phyloP scores from a whole-genome alignment of 2,888 invertebrate genomes.

The Orthosia cruda region DNA sequence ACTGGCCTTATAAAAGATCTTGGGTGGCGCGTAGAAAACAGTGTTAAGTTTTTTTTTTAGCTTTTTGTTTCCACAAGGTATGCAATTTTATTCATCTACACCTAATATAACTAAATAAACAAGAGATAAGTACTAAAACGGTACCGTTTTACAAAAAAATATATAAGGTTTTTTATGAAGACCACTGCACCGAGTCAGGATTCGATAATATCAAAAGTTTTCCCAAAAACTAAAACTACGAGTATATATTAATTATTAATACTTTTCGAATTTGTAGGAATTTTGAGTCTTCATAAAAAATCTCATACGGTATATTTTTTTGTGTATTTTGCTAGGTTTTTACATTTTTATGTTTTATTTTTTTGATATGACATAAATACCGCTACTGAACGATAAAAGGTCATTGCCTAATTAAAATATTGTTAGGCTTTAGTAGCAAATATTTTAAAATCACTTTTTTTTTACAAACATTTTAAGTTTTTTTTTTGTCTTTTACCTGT shows the following conservation, averaged over 20 bases:
- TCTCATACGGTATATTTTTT: slow-evolving; percentile 75
- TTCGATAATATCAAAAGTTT: slow-evolving; percentile 63
- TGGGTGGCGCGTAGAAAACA: slow-evolving; percentile 50
- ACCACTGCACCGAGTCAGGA: slow-evolving; percentile 34
- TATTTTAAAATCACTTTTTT: slow-evolving; percentile 72
- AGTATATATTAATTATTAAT: slow-evolving; percentile 56
- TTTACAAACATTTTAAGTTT: slow-evolving; percentile 72
- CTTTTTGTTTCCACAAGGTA: slow-evolving; percentile 54
- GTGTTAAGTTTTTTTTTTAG: slow-evolving; percentile 43
- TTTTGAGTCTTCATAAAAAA: slow-evolving; percentile 76
- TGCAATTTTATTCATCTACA: slow-evolving; percentile 64
- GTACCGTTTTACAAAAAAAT: slow-evolving; percentile 69
- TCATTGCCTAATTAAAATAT: slow-evolving; percentile 62
- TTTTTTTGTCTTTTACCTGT: slow-evolving; percentile 84
- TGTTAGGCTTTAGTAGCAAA: slow-evolving; percentile 73
- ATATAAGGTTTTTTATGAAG: slow-evolving; percentile 70
- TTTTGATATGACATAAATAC: slow-evolving; percentile 81
- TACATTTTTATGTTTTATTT: slow-evolving; percentile 85
- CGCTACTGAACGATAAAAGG: slow-evolving; percentile 75
- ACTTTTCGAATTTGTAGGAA: slow-evolving; percentile 58
- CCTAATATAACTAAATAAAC: slow-evolving; percentile 72
- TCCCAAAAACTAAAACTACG: slow-evolving; percentile 57
- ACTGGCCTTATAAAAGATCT: slow-evolving; percentile 67
- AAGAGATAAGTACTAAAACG: slow-evolving; percentile 75
- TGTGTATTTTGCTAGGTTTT: slow-evolving; percentile 86